Conservation (phyloP, 2,888 invertebrate genomes). For the Xestia ashworthii region DNA sequence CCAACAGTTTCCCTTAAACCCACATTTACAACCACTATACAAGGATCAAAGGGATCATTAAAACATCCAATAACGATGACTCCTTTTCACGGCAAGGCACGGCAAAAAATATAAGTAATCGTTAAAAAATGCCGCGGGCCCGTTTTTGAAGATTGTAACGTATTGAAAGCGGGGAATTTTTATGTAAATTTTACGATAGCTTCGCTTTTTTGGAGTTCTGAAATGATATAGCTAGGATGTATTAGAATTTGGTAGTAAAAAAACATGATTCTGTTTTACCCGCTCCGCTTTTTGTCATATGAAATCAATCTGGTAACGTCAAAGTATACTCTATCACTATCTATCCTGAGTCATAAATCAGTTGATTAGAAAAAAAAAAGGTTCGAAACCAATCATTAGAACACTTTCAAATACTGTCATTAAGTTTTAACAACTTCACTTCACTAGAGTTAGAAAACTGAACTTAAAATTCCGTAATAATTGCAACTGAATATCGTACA, state of each 20-base stretch:
- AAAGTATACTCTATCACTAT: not conserved
- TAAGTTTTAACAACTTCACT: not conserved
- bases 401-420: not conserved
- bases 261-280: not conserved
- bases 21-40: slow-evolving; percentile 79
- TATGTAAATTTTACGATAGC: slow-evolving; percentile 52
- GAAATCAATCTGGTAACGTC: not conserved
- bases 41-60: slow-evolving; percentile 83
- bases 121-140: slow-evolving; percentile 60
- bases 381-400: not conserved
- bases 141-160: slow-evolving; percentile 54
- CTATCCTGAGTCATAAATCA: not conserved
- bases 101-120: slow-evolving; percentile 59
- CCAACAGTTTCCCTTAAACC: slow-evolving; percentile 68
- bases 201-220: slow-evolving; percentile 9
- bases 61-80: slow-evolving; percentile 68
- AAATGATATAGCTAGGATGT: not conserved
- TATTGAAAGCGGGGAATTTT: slow-evolving; percentile 52
- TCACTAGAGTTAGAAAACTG: not conserved
- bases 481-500: not conserved
- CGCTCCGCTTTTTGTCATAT: not conserved
- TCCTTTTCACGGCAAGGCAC: slow-evolving; percentile 55
- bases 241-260: slow-evolving; percentile 10
- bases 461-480: not conserved
- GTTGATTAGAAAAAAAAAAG: not conserved